Percentiles rank a stretch among this genome's conserved stretches.
phyloP scores from a whole-genome alignment of 2,888 invertebrate species.

The Drosophila neutralis region DNA sequence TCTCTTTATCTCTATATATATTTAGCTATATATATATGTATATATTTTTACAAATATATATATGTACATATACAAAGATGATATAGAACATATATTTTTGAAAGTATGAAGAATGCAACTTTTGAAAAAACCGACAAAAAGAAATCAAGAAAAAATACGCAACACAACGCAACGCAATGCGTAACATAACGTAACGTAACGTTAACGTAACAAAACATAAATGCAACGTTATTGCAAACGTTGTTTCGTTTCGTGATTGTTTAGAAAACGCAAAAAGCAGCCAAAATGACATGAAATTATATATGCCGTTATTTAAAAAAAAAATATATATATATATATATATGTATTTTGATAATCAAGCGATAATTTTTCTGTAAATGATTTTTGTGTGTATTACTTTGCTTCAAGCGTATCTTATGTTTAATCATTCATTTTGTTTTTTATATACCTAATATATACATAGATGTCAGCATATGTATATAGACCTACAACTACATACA shows the following conservation, averaged over 20 bases:
- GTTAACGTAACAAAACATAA: neutral
- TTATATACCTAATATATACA: conserved; percentile 17
- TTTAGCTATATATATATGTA: conserved; percentile 51
- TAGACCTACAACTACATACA: conserved; percentile 29
- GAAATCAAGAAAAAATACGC: conserved; percentile 30
- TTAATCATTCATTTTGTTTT: conserved; percentile 43
- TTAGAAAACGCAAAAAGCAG: conserved; percentile 41
- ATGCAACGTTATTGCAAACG: conserved; percentile 24
- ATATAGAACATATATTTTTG: conserved; percentile 69
- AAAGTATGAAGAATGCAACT: conserved; percentile 75
- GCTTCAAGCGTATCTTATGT: conserved; percentile 52
- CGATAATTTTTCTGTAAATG: conserved; percentile 31
- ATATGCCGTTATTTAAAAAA: conserved; percentile 32
- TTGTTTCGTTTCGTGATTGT: conserved; percentile 46
- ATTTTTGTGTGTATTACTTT: conserved; percentile 51
- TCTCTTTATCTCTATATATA: conserved; percentile 39
- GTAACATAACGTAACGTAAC: conserved; percentile 10
- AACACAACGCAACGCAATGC: conserved; percentile 29
- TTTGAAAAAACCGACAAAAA: conserved; percentile 58
- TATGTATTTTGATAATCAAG: conserved; percentile 43
- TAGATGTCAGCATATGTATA: conserved; percentile 10
- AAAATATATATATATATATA: neutral
- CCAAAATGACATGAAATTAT: conserved; percentile 30
- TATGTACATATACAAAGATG: conserved; percentile 46
- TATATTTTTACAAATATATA: conserved; percentile 59